These are phyloP conservation scores for Drosophila melanosoma DNA, from an alignment of 2,888 invertebrate species.

Conservation along the genomic window DNA sequence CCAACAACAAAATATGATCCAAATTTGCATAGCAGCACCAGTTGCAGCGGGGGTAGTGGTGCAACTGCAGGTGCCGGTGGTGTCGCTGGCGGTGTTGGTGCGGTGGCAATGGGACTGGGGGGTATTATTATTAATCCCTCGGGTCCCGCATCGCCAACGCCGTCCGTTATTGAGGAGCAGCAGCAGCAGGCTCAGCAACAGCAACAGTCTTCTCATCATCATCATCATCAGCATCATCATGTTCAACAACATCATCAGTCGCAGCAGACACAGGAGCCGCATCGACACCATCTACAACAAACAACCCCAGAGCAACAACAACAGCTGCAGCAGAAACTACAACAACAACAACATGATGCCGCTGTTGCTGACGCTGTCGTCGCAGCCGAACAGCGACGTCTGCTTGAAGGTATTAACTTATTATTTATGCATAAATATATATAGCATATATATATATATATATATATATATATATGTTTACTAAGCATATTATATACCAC, in stretches of 20 bases:
- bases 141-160: constrained; percentile 82
- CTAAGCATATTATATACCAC: constrained; percentile 48
- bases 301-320: constrained; percentile 65
- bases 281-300: constrained; percentile 55
- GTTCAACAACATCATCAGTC: constrained; percentile 60
- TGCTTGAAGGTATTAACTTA: constrained; percentile 85
- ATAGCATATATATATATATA: constrained; percentile 60
- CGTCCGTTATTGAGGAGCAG: constrained; percentile 79
- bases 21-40: constrained; percentile 68
- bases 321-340: constrained; percentile 61
- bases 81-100: constrained; percentile 49
- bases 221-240: constrained; percentile 63
- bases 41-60: constrained; percentile 45
- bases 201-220: constrained; percentile 43
- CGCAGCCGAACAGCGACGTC: constrained; percentile 84
- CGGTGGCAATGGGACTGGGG: constrained; percentile 34
- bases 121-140: constrained; percentile 65
- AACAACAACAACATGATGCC: constrained; percentile 67
- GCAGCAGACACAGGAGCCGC: constrained; percentile 61
- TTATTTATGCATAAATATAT: constrained; percentile 60
- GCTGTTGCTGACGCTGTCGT: constrained; percentile 79
- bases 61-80: constrained; percentile 19
- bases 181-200: constrained; percentile 30
- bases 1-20: constrained; percentile 82
- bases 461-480: constrained; percentile 49